These are phyloP conservation scores for Macroramphosus scolopax DNA, from an alignment of 2,797 vertebrate species.

Conservation along the genomic window DNA sequence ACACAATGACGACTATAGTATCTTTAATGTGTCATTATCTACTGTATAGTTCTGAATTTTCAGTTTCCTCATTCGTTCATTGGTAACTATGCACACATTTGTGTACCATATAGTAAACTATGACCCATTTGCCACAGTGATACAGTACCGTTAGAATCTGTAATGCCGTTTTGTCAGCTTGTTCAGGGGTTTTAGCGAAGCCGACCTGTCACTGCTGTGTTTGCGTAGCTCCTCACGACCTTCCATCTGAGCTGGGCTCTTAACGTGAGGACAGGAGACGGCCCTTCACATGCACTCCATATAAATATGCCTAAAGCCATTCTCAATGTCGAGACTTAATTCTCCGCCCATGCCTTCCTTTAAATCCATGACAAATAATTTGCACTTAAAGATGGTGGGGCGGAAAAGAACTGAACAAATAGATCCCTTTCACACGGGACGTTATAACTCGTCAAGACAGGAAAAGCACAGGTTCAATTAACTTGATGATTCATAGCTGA, in stretches of 20 bases:
- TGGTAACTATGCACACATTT: too few relatives aligned
- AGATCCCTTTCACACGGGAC: too few relatives aligned
- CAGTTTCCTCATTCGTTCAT: too few relatives aligned
- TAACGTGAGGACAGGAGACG: constrained; percentile 44
- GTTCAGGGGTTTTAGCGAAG: constrained; percentile 1
- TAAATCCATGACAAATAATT: constrained; percentile 58
- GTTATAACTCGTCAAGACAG: too few relatives aligned
- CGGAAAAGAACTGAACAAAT: too few relatives aligned
- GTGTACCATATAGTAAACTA: too few relatives aligned
- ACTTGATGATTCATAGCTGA: too few relatives aligned
- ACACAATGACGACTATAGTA: too few relatives aligned
- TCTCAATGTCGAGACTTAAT: constrained; percentile 56
- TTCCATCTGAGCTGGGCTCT: constrained; percentile 45
- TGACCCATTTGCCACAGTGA: background rate
- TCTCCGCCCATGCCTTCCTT: constrained; percentile 56
- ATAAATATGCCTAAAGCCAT: constrained; percentile 55
- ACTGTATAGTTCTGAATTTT: too few relatives aligned
- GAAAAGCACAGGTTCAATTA: too few relatives aligned
- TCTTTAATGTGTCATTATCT: too few relatives aligned
- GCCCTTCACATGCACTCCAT: constrained; percentile 36
- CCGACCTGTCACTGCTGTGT: constrained; percentile 17
- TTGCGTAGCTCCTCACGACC: constrained; percentile 26
- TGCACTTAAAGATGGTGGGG: constrained; percentile 38
- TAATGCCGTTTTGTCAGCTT: background rate
- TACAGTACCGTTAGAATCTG: background rate